phyloP scores from a whole-genome alignment of 92 coral and sea anemone genomes.

The Epizoanthus ramosus region DNA sequence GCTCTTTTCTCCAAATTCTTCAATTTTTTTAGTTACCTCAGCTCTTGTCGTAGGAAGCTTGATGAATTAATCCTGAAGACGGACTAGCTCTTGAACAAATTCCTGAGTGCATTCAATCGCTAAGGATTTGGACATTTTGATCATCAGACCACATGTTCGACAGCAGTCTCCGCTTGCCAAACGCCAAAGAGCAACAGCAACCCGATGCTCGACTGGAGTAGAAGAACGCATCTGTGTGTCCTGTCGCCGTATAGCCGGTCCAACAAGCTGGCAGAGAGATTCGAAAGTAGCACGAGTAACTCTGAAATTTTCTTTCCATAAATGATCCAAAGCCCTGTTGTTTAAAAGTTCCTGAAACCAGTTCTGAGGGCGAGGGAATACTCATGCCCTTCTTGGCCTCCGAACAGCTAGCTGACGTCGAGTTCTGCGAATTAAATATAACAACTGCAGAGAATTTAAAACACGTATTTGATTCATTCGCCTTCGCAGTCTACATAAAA shows the following conservation, averaged over 20 bases:
- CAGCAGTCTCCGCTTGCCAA: constrained; percentile 53
- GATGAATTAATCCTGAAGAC: constrained; percentile 40
- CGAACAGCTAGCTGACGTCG: neutral
- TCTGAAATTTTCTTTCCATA: constrained; percentile 49
- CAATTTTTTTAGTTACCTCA: constrained; percentile 45
- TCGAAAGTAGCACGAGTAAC: constrained; percentile 50
- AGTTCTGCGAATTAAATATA: too few species aligned
- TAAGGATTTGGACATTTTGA: constrained; percentile 40
- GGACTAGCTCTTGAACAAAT: constrained; percentile 45
- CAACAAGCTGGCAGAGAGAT: constrained; percentile 47
- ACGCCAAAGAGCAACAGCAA: constrained; percentile 57
- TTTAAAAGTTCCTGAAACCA: constrained; percentile 54
- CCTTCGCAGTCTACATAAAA: too few species aligned
- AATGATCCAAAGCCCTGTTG: constrained; percentile 34
- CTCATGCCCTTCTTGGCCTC: constrained; percentile 47
- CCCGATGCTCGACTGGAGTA: constrained; percentile 50
- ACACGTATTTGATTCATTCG: too few species aligned
- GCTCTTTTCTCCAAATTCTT: constrained; percentile 29
- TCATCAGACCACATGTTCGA: constrained; percentile 42
- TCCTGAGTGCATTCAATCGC: constrained; percentile 37
- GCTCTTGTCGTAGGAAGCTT: constrained; percentile 56
- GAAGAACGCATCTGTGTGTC: constrained; percentile 41
- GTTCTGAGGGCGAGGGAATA: constrained; percentile 51
- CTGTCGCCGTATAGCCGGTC: constrained; percentile 31
- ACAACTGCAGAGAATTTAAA: too few species aligned